phyloP scores from a whole-genome alignment of 2,797 vertebrate species.

The Chrysocyon brachyurus region DNA sequence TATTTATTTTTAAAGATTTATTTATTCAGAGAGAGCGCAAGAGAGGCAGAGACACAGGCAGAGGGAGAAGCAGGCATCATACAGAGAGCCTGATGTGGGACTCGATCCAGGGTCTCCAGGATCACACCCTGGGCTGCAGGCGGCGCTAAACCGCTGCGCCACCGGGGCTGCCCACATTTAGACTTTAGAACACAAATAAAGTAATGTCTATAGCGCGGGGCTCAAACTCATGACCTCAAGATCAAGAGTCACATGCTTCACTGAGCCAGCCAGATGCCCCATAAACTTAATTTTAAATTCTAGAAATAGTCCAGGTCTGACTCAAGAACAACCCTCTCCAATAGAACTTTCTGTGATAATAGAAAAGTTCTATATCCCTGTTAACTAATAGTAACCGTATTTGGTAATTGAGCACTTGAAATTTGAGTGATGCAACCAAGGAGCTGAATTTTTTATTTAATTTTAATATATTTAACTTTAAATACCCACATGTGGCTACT shows the following conservation, averaged over 20 bases:
- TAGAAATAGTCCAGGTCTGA: slow-evolving; percentile 47
- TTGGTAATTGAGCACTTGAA: slow-evolving; percentile 31
- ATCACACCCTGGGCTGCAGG: too few relatives aligned
- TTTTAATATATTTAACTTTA: slow-evolving; percentile 52
- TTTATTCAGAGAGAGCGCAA: too few relatives aligned
- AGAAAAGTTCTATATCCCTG: not conserved
- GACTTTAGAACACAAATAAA: not conserved
- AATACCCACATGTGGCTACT: not conserved
- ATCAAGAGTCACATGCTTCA: not conserved
- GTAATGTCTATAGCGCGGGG: not conserved
- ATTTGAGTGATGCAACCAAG: not conserved
- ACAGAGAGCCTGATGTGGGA: too few relatives aligned
- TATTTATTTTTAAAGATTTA: not conserved
- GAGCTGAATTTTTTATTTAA: slow-evolving; percentile 53
- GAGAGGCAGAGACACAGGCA: too few relatives aligned
- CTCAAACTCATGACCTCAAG: not conserved
- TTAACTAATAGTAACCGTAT: not conserved
- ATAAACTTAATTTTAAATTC: not conserved
- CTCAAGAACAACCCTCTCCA: not conserved
- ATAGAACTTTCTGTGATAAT: not conserved
- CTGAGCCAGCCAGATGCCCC: not conserved
- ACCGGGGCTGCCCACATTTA: too few relatives aligned
- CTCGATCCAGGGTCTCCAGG: too few relatives aligned
- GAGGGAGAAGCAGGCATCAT: too few relatives aligned
- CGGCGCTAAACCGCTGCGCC: too few relatives aligned